Evolutionary conservation across 2,113 vertebrate species (phyloP), one percentile per base, ranked within the genome.

Genomic region (Peromyscus californicus): DNA sequence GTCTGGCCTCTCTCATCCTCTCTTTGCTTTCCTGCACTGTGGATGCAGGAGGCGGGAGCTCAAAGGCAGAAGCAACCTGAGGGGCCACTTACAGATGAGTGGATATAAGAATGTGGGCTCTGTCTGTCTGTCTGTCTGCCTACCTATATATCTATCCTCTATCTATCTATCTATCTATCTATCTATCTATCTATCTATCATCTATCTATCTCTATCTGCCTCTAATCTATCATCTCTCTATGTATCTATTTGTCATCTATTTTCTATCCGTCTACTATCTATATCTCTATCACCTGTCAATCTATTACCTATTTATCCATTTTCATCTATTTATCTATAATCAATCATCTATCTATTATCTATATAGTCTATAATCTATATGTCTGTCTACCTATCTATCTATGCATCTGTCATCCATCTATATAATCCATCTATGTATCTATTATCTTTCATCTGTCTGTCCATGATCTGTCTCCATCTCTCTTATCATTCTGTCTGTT

Each of bases 1-100:
- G 1, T 45, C 72, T 21, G 1, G 2, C 3, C 3, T 0, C 19
- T 51, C 65, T 51, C 19, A 36, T 24, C 5, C 45, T 36, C 45
- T 54, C 65, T 54, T 31, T 88, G 85, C 33, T 70, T 54, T 26
- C 45, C 85, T n/a, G 6, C 2, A 12, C 7, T n/a, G 33, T 51
- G 65, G 45, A 36, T 26, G 6, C 31, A 54, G 45, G 63, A 51
- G 85, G 31, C 85, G 9, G 85, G 31, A 51, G 31, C 42, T 48
- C 63, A 36, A 10, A 48, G 24, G 17, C 22, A 33, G 39, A 31
- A 19, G 11, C 42, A 36, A 36, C 84, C 8, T 0, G 5, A 21
- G 85, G 11, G 61, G 16, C 42, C 61, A 33, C 39, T 21, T 7
- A 3, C 11, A 67, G 39, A 67, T 67, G 26, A 31, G 29, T 45